Conservation (phyloP, 1,140 invertebrate genomes). For the Drosophila melanica region DNA sequence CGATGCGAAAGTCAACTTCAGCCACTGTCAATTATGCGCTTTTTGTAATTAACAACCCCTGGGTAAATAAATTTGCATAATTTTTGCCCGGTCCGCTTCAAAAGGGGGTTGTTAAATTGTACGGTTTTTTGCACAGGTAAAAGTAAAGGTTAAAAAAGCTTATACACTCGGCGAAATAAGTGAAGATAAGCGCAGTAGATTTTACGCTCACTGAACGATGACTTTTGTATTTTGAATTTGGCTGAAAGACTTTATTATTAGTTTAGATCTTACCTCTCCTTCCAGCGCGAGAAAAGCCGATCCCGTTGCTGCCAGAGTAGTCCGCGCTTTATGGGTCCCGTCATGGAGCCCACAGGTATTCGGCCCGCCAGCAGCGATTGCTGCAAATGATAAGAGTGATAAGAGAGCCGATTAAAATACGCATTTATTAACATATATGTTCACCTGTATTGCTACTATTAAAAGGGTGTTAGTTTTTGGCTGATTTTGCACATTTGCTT, state of each 20-base stretch:
- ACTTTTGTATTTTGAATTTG: too few relatives aligned
- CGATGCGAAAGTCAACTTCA: slow-evolving; percentile 38
- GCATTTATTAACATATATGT: neutral
- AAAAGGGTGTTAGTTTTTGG: slow-evolving; percentile 35
- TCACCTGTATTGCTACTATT: neutral
- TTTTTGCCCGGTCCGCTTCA: slow-evolving; percentile 17
- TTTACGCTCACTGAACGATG: too few relatives aligned
- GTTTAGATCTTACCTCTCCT: slow-evolving; percentile 85
- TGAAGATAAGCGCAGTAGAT: neutral
- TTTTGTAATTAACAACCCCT: slow-evolving; percentile 70
- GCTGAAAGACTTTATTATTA: too few relatives aligned
- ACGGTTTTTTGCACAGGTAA: slow-evolving; percentile 17
- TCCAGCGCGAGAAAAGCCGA: slow-evolving; percentile 88
- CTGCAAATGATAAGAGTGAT: slow-evolving; percentile 58
- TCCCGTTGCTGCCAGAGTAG: slow-evolving; percentile 88
- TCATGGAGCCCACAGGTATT: slow-evolving; percentile 83
- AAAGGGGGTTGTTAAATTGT: slow-evolving; percentile 32
- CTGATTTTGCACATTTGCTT: slow-evolving; percentile 67
- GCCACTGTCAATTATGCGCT: slow-evolving; percentile 73
- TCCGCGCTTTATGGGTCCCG: slow-evolving; percentile 87
- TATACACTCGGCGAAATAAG: neutral
- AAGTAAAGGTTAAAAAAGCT: neutral
- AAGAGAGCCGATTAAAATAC: slow-evolving; percentile 20
- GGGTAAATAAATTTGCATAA: slow-evolving; percentile 69
- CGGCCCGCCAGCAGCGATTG: slow-evolving; percentile 85